Base-by-base conservation (phyloP, 2,797 vertebrate species). In the Crenuchus spilurus region DNA sequence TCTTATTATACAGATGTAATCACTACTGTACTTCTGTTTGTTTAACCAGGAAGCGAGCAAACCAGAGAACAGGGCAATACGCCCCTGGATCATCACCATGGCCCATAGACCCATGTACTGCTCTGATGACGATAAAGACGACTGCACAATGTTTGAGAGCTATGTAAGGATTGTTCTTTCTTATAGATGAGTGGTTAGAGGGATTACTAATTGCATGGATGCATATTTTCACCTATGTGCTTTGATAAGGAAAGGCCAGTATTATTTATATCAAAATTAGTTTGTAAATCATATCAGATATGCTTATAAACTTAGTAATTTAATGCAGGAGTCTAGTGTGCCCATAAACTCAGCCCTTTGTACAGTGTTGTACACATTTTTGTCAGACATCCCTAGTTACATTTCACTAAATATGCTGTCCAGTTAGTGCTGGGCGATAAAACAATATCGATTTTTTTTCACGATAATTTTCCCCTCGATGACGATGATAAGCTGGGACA, bases 21-120 rank as follows among this genome's bases (percentile, higher is more conserved):
- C 1, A 28, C 26, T 44, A 7, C 52, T 28, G 35, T 58, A 57
- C 52, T 28, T 60, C 18, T 60, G 51, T 18, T 77, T 58, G 33
- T 52, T 41, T 67, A 0, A 76, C 16, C 39, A 97, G 96, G 92
- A 94, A 80, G 95, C 95, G 55, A 94, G 87, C 84, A 89, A 64
- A 75, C 89, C 92, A 26, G 91, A 92, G 80, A 89, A 88, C 85
- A 83, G 94, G 61, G 73, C 86, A 1, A 75, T 54, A 16, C 89
- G 80, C n/a, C 96, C 95, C 0, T 97, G 96, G 96, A 94, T 97
- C 88, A 94, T 97, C 82, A 97, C 95, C 33, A 96, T 96, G 95
- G 96, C 92, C 52, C 95, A 97, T 83, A 89, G 95, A 75, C 96
- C 96, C 54, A 97, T 96, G 95, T 97, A 96, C 90, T 97, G 96